Conservation (phyloP, 2,888 invertebrate genomes). For the Sminthurinus aureus region DNA sequence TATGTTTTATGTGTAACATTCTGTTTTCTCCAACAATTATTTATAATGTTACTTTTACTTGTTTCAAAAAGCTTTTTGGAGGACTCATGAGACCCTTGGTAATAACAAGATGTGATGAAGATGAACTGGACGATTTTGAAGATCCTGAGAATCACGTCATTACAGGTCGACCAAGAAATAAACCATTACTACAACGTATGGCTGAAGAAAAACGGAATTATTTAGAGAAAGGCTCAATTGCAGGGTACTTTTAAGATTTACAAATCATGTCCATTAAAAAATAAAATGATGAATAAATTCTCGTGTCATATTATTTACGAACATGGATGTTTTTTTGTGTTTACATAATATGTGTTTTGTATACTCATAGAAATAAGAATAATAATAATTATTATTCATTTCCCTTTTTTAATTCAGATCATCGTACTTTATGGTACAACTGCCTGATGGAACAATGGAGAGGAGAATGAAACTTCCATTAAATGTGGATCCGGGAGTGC, state of each 20-base stretch:
- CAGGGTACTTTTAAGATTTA: conserved; percentile 63
- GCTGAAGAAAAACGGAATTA: conserved; percentile 91
- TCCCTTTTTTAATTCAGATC: conserved; percentile 64
- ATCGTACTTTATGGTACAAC: conserved; percentile 80
- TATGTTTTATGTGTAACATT: neutral
- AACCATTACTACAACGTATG: conserved; percentile 88
- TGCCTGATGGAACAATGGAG: conserved; percentile 91
- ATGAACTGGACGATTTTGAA: conserved; percentile 61
- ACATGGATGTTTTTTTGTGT: too few species aligned
- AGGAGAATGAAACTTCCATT: conserved; percentile 87
- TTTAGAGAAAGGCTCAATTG: conserved; percentile 89
- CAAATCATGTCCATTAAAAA: too few species aligned
- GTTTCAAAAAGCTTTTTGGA: conserved; percentile 71
- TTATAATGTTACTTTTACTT: too few species aligned
- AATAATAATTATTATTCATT: too few species aligned
- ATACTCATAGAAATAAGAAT: too few species aligned
- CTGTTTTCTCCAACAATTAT: too few species aligned
- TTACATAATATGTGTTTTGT: too few species aligned
- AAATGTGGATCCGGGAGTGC: conserved; percentile 92
- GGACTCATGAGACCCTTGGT: conserved; percentile 82
- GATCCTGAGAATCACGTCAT: conserved; percentile 61
- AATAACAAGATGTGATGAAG: conserved; percentile 71
- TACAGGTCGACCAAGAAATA: conserved; percentile 61
- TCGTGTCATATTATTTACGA: too few species aligned
- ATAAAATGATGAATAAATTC: too few species aligned